Conservation (phyloP, 2,113 vertebrate genomes). For the Eulacestoma nigropectus region DNA sequence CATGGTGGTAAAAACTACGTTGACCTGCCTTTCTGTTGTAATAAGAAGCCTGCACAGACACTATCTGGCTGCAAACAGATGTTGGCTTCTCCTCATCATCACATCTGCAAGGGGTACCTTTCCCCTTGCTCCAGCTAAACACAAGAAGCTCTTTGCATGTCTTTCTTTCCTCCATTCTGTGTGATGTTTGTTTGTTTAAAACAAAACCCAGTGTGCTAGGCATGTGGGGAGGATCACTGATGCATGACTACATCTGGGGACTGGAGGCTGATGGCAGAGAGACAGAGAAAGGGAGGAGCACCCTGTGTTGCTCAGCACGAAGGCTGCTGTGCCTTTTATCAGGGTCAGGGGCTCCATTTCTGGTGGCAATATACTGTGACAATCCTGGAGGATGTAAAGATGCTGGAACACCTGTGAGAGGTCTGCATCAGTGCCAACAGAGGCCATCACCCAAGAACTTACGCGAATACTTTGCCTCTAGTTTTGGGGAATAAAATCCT, state of each 20-base stretch:
- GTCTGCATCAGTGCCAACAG: background rate
- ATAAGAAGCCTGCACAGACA: background rate
- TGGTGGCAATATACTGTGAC: background rate
- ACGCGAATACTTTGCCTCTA: background rate
- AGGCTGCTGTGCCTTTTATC: background rate
- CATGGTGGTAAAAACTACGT: background rate
- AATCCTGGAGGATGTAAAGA: background rate
- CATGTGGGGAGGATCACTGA: background rate
- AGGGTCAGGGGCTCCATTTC: background rate
- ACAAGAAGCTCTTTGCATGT: background rate
- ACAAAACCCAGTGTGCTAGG: background rate
- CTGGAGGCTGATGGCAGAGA: background rate
- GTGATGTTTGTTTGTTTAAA: background rate
- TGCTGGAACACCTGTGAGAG: background rate
- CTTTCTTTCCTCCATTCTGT: background rate
- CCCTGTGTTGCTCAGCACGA: background rate
- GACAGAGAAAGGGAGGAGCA: background rate
- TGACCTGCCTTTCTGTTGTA: background rate
- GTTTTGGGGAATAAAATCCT: background rate
- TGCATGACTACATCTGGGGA: background rate
- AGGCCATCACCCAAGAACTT: background rate
- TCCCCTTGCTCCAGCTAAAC: background rate
- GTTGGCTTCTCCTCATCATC: background rate
- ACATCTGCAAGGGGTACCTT: background rate
- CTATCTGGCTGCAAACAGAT: background rate